Evolutionary conservation across 2,888 invertebrate species (phyloP).

Genomic region (Nephrotoma appendiculata): DNA sequence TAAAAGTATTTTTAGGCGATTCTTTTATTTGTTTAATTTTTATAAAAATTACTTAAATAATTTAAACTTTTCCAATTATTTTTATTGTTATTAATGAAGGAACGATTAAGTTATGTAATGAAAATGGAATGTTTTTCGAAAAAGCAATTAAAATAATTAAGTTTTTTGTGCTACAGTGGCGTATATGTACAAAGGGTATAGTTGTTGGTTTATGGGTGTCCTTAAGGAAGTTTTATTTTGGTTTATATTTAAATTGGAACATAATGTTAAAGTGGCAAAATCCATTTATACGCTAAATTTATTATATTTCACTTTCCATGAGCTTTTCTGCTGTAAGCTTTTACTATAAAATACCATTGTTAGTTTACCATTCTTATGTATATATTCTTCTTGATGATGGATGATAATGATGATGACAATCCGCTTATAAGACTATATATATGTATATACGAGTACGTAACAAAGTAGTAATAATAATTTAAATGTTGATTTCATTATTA

Average conservation of each 20-base stretch:
- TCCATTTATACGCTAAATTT: not conserved
- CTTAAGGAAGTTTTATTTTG: not conserved
- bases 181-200: not conserved
- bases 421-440: not conserved
- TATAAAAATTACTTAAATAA: not conserved
- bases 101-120: not conserved
- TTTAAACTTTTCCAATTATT: not conserved
- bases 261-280: not conserved
- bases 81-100: not conserved
- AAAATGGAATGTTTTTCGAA: not conserved
- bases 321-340: not conserved
- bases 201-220: not conserved
- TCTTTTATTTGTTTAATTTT: not conserved
- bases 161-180: not conserved
- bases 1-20: not conserved
- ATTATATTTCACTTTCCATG: not conserved
- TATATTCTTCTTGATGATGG: not conserved
- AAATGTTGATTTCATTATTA: not conserved
- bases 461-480: not conserved
- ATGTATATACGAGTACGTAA: not conserved
- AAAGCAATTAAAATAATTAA: not conserved
- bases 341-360: not conserved
- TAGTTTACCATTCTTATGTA: not conserved
- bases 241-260: not conserved
- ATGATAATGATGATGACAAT: not conserved